Percentiles rank a stretch among this genome's conserved stretches.
phyloP scores from a whole-genome alignment of 2,113 vertebrate genomes.

The Notarius quadriscutis region DNA sequence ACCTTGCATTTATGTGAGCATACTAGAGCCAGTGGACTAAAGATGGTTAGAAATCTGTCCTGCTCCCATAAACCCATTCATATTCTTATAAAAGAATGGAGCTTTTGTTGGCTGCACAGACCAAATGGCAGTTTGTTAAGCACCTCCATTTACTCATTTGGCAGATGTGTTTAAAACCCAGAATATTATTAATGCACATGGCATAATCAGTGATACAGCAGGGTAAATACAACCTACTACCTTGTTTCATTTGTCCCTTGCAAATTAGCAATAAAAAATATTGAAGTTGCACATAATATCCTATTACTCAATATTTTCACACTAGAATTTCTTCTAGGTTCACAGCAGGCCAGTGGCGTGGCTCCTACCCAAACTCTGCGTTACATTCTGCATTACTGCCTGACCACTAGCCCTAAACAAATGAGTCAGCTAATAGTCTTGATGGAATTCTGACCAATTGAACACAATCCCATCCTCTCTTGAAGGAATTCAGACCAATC shows the following conservation, averaged over 20 bases:
- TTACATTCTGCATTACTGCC: neutral
- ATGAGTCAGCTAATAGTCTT: neutral
- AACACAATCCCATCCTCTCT: neutral
- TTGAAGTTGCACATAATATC: neutral
- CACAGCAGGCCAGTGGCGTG: too few relatives aligned
- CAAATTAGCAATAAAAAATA: neutral
- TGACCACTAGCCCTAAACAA: neutral
- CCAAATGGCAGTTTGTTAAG: neutral
- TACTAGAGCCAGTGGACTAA: slow-evolving; percentile 16
- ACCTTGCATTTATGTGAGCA: slow-evolving; percentile 35
- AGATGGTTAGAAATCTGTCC: slow-evolving; percentile 20
- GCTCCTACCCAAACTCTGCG: too few relatives aligned
- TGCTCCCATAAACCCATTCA: slow-evolving; percentile 4
- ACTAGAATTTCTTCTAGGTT: neutral
- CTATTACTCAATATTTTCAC: neutral
- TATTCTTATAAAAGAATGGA: slow-evolving; percentile 28
- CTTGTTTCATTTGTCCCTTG: neutral
- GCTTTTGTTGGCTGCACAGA: slow-evolving; percentile 6
- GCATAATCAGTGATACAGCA: neutral
- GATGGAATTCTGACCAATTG: neutral
- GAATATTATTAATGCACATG: neutral
- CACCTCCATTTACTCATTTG: neutral
- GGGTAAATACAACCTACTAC: neutral
- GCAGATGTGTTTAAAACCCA: neutral
- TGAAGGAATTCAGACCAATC: neutral